Conservation (phyloP, 2,888 invertebrate genomes). For the Volucella inflata region DNA sequence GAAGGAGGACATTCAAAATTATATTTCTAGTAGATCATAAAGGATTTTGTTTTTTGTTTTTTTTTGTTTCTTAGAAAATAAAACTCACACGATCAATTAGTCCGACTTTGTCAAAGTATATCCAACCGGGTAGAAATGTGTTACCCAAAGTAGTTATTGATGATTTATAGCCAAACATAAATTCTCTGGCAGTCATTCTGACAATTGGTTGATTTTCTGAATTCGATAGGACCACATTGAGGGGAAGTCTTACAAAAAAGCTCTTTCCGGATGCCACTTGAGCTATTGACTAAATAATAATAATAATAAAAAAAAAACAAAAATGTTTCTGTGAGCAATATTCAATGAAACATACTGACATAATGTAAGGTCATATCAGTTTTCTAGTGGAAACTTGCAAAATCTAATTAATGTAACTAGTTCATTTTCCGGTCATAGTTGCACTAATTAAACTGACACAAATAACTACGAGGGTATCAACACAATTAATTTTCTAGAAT, state of each 20-base stretch:
- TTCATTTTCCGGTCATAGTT: too few relatives aligned
- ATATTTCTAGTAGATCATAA: neutral
- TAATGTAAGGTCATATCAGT: too few relatives aligned
- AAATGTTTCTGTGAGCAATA: neutral
- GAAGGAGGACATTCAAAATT: constrained; percentile 4
- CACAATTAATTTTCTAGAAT: too few relatives aligned
- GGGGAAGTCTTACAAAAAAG: constrained; percentile 87
- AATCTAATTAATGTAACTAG: too few relatives aligned
- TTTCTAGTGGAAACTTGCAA: too few relatives aligned
- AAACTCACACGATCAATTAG: constrained; percentile 92
- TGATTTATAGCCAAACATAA: constrained; percentile 95
- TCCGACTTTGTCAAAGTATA: constrained; percentile 93
- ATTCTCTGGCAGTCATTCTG: constrained; percentile 92
- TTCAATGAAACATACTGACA: too few relatives aligned
- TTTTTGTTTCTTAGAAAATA: neutral
- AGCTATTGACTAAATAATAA: constrained; percentile 92
- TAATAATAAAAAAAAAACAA: constrained; percentile 29
- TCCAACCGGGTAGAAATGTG: constrained; percentile 92
- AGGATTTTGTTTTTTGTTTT: neutral
- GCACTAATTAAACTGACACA: too few relatives aligned
- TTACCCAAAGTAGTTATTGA: constrained; percentile 92
- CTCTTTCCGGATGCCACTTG: constrained; percentile 89
- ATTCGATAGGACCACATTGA: constrained; percentile 89
- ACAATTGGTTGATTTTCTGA: constrained; percentile 89
- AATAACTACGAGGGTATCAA: too few relatives aligned